Evolutionary conservation across 2,797 vertebrate species (phyloP).

Genomic region (Ammospiza maritima): DNA sequence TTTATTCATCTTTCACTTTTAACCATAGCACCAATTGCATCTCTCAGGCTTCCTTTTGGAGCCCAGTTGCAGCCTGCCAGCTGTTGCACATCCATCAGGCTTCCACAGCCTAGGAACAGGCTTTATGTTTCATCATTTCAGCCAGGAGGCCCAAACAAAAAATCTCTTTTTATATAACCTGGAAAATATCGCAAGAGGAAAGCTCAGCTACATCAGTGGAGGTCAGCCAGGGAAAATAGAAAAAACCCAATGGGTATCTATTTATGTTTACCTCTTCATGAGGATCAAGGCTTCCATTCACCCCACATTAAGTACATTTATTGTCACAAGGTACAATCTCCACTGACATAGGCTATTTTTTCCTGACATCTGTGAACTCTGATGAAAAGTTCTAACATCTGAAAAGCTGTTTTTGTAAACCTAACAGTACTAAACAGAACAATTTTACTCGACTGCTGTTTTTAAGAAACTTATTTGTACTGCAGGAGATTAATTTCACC

Average conservation of each 20-base stretch:
- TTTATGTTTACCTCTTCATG: slow-evolving; percentile 60
- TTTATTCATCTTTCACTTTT: slow-evolving; percentile 70
- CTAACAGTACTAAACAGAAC: slow-evolving; percentile 6
- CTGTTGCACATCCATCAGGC: slow-evolving; percentile 74
- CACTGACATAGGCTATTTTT: slow-evolving; percentile 8
- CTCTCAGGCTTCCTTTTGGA: slow-evolving; percentile 64
- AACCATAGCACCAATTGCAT: slow-evolving; percentile 69
- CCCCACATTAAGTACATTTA: slow-evolving; percentile 21
- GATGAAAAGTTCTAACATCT: neutral
- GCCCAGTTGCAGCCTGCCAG: slow-evolving; percentile 68
- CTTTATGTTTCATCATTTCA: slow-evolving; percentile 78
- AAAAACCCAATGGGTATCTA: slow-evolving; percentile 51
- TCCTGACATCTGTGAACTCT: slow-evolving; percentile 16
- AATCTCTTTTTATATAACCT: slow-evolving; percentile 60
- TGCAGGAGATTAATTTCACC: neutral
- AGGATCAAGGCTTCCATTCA: slow-evolving; percentile 11
- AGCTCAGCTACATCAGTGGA: slow-evolving; percentile 59
- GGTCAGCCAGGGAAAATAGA: slow-evolving; percentile 43
- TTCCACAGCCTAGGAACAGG: slow-evolving; percentile 72
- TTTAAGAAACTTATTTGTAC: slow-evolving; percentile 3
- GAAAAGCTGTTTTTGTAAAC: slow-evolving; percentile 47
- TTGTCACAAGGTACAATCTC: neutral
- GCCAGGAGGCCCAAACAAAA: slow-evolving; percentile 54
- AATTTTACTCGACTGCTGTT: neutral
- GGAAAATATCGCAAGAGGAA: slow-evolving; percentile 69